Evolutionary conservation across 2,113 vertebrate species (phyloP).

Genomic region (Thalassoma bifasciatum): DNA sequence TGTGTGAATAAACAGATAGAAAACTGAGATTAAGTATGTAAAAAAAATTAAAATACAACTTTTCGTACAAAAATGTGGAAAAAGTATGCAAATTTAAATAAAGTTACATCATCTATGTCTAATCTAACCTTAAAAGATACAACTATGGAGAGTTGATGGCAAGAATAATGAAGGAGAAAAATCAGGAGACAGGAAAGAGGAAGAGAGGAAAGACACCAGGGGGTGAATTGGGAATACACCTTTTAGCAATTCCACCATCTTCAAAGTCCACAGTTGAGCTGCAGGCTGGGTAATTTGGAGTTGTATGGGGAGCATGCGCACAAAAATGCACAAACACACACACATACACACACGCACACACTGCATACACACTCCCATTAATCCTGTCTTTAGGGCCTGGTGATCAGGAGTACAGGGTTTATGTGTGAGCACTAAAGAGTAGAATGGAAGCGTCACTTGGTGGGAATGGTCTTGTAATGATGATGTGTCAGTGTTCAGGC

Average conservation of each 20-base stretch:
- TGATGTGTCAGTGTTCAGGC: not conserved
- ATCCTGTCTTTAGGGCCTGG: constrained; percentile 39
- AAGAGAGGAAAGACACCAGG: constrained; percentile 10
- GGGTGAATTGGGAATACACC: constrained; percentile 58
- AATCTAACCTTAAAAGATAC: no score
- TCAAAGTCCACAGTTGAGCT: constrained; percentile 67
- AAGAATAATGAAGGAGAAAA: not conserved
- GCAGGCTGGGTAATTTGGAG: constrained; percentile 63
- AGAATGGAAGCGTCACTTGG: constrained; percentile 31
- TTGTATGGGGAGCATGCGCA: constrained; percentile 31
- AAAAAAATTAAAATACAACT: no score
- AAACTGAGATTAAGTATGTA: no score
- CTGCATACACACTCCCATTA: not conserved
- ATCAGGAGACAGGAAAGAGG: not conserved
- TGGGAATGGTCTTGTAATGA: not conserved
- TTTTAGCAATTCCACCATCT: constrained; percentile 70
- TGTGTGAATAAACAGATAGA: no score
- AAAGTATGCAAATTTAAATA: no score
- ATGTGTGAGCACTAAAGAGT: constrained; percentile 46
- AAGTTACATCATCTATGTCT: no score
- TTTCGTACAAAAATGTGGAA: no score
- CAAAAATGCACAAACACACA: constrained; percentile 18
- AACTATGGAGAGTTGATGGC: not conserved
- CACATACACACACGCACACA: no score
- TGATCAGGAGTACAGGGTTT: constrained; percentile 40